Base-by-base conservation (phyloP, 2,888 invertebrate genomes). In the Hemistola chrysoprasaria region DNA sequence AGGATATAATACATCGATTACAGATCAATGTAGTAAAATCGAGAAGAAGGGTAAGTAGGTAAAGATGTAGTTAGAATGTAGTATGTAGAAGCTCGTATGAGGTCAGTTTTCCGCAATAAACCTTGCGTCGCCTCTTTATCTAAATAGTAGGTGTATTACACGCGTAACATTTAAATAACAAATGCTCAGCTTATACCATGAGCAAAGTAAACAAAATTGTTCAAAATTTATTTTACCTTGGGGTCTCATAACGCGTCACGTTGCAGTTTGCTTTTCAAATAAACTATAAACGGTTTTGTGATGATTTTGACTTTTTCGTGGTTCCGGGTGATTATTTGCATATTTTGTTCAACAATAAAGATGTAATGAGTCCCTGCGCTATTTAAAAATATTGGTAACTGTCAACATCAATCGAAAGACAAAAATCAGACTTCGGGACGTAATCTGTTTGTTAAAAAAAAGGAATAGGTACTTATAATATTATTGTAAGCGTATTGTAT, bases 401-500 rank as follows among this genome's bases (percentile, higher is more conserved):
- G n/a, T n/a, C n/a, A n/a, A n/a, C n/a, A n/a, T n/a, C n/a, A n/a
- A n/a, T n/a, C n/a, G n/a, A n/a, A n/a, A n/a, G n/a, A n/a, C n/a
- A n/a, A n/a, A 6, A 0, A 26, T 6, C 10, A 3, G 6, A 26
- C 11, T 5, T 11, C 6, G 7, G 10, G 5, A 6, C 6, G 2
- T 11, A 7, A 6, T n/a, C 9, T 10, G 0, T 26, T 11, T 26
- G 2, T 10, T 7, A n/a, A 27, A 16, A 11, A 8, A 6, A 22
- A 29, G 8, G 9, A 35, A 30, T 22, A 9, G n/a, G 34, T 28
- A 24, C 38, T 35, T 52, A 53, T 50, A 42, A 46, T 47, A 51
- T 48, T 56, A 48, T 49, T 46, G 43, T 47, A 47, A 41, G 53
- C 53, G n/a, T n/a, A 58, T 62, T 65, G 62, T 65, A 61, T 59